Percentiles rank a stretch among this genome's conserved stretches.
phyloP scores from a whole-genome alignment of 2,888 invertebrate species.

The Lymantria monacha region DNA sequence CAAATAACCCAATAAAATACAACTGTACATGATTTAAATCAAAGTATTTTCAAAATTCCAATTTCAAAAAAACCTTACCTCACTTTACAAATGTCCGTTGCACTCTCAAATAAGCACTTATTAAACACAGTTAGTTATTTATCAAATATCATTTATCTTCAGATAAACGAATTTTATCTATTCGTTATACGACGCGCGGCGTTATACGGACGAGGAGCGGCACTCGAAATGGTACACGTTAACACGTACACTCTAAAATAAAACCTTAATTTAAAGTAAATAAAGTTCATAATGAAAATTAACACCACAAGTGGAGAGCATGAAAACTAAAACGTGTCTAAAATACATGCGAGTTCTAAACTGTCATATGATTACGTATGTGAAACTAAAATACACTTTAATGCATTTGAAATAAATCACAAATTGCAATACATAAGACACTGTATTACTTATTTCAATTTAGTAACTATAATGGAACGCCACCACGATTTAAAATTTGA shows the following conservation, averaged over 20 bases:
- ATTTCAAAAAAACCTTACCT: not conserved
- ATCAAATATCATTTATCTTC: constrained; percentile 13
- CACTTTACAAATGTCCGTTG: not conserved
- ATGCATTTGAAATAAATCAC: constrained; percentile 3
- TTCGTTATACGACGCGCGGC: constrained; percentile 6
- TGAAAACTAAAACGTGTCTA: not conserved
- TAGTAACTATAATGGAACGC: constrained; percentile 3
- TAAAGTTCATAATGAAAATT: not conserved
- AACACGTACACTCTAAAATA: not conserved
- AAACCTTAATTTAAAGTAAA: not conserved
- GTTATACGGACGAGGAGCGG: constrained; percentile 1
- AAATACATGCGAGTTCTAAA: not conserved
- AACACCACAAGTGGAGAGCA: not conserved
- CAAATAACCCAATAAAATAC: not conserved
- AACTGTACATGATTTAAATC: not conserved
- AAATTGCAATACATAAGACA: constrained; percentile 9
- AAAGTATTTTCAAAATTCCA: not conserved
- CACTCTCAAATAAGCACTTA: constrained; percentile 1
- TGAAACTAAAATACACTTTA: not conserved
- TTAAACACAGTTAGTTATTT: not conserved
- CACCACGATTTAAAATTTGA: constrained; percentile 13
- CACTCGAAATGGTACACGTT: not conserved
- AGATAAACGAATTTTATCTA: constrained; percentile 29
- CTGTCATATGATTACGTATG: not conserved
- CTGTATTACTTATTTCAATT: constrained; percentile 15